Evolutionary conservation across 2,888 invertebrate genomes (phyloP), one percentile per base, ranked within the genome.

Genomic region (Gnatocerus cornutus): DNA sequence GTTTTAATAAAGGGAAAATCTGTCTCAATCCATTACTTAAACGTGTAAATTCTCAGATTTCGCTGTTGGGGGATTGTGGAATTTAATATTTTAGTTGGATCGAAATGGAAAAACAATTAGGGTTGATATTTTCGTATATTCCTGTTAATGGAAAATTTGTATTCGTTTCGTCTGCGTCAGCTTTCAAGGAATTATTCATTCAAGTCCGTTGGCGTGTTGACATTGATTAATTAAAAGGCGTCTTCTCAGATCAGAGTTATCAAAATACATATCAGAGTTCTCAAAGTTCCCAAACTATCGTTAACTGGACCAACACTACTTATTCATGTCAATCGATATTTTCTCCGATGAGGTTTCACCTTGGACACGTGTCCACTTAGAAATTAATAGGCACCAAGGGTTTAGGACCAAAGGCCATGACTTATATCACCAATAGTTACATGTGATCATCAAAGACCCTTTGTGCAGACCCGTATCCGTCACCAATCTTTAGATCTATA

Each of bases 31-130:
- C 62, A 62, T 62, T 62, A 62, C 50, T 48, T 45, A 61, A 62
- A 48, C 50, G 62, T 62, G 62, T 62, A 62, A 62, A 62, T 62
- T 62, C 50, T 62, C 50, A 53, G 63, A 63, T 52, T 63, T 53
- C 52, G 50, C 27, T 63, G 63, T 61, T 14, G 29, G 27, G 53
- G 53, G 16, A 52, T 41, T 53, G 63, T 8, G 30, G 53, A 53
- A 48, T 62, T 62, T 62, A 62, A 63, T 63, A 63, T 53, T 63
- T 63, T 53, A 48, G 48, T 61, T 48, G 50, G 14, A 39, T 48
- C 13, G 9, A 27, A 62, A 50, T 62, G 50, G 62, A 62, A 50
- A 62, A 62, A 62, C 53, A 53, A 63, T 63, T 63, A 63, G 43
- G 27, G 14, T 45, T 9, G 61, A 59, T 46, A 59, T 43, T 59